Conservation (phyloP, 35 echinoderm and acorn worm genomes). For the Heliocidaris erythrogramma region DNA sequence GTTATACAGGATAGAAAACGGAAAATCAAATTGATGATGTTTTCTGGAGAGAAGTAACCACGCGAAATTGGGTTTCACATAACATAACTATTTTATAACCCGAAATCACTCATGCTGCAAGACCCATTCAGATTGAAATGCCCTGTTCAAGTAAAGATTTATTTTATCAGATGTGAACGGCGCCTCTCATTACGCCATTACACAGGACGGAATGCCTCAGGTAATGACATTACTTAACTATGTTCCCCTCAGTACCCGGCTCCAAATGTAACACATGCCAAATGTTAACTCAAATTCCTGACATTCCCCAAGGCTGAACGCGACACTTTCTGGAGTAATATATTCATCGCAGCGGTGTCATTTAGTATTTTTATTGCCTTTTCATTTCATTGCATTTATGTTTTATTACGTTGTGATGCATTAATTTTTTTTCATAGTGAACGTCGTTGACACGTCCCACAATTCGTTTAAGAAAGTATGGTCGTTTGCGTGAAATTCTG, state of each 20-base stretch:
- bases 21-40: too few species aligned
- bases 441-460: neutral
- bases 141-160: neutral
- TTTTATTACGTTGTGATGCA: neutral
- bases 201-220: neutral
- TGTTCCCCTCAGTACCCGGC: neutral
- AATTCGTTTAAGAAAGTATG: too few species aligned
- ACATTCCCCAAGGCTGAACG: constrained; percentile 7
- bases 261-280: constrained; percentile 13
- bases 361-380: neutral
- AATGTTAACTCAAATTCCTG: constrained; percentile 40
- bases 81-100: too few species aligned
- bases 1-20: too few species aligned
- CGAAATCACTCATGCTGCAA: too few species aligned
- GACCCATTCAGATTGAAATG: neutral
- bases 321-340: neutral
- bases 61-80: too few species aligned
- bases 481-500: too few species aligned
- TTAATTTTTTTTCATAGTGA: neutral
- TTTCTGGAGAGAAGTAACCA: too few species aligned
- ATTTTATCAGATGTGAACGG: neutral
- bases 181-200: neutral
- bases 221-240: constrained; percentile 27
- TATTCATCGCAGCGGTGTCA: neutral
- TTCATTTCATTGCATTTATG: neutral